Percentiles rank a stretch among this genome's conserved stretches.
phyloP scores from a whole-genome alignment of 1,140 invertebrate genomes.

The Ceratoteleas bidentatus region DNA sequence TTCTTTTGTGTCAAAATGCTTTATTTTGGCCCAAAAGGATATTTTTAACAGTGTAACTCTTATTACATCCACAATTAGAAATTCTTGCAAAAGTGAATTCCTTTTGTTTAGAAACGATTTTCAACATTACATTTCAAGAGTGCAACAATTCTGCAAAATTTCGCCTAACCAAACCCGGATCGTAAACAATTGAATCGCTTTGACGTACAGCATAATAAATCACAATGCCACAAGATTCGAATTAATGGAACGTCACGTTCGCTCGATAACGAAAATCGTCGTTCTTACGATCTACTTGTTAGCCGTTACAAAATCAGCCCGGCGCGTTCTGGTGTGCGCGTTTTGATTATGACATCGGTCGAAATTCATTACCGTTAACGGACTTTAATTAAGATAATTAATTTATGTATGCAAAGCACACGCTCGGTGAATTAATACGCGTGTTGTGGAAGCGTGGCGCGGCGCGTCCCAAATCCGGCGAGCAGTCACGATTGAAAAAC shows the following conservation, averaged over 20 bases:
- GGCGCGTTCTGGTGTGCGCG: neutral
- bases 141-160: no score
- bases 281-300: conserved; percentile 10
- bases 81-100: no score
- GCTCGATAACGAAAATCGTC: conserved; percentile 5
- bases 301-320: conserved; percentile 24
- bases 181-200: no score
- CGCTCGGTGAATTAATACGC: conserved; percentile 42
- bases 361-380: conserved; percentile 52
- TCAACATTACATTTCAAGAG: no score
- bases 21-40: no score
- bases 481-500: conserved; percentile 2
- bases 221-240: no score
- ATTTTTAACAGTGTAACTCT: no score
- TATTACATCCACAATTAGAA: no score
- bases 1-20: no score
- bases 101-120: no score
- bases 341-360: conserved; percentile 44
- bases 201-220: no score
- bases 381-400: conserved; percentile 57
- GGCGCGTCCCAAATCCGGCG: conserved; percentile 23
- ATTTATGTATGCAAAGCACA: conserved; percentile 49
- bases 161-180: no score
- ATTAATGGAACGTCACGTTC: neutral
- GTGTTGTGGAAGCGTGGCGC: conserved; percentile 17